These are phyloP conservation scores for Pithys albifrons DNA, from an alignment of 2,113 vertebrate species.

Conservation along the genomic window DNA sequence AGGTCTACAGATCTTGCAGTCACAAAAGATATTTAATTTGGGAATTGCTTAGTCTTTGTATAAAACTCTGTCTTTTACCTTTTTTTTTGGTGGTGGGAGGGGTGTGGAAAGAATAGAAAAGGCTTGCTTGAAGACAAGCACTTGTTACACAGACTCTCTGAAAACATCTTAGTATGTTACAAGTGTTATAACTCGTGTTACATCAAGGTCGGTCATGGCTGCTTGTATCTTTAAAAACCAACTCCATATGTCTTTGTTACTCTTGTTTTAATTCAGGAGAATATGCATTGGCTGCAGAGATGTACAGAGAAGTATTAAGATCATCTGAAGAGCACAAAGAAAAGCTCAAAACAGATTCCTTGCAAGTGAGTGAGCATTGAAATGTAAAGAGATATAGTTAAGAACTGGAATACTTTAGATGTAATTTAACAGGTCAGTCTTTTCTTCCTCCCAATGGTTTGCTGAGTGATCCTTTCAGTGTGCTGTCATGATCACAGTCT, in stretches of 20 bases:
- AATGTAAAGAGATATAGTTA: background rate
- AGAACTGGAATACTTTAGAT: conserved; percentile 22
- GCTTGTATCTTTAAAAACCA: background rate
- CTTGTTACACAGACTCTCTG: background rate
- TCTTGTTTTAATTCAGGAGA: conserved; percentile 78
- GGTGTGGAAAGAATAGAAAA: background rate
- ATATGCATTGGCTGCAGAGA: conserved; percentile 83
- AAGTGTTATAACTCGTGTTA: background rate
- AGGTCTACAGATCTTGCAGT: background rate
- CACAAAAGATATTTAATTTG: background rate
- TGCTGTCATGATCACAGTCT: background rate
- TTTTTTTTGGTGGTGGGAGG: fast-evolving
- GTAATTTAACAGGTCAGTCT: background rate
- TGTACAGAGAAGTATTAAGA: conserved; percentile 93
- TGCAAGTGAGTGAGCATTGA: conserved; percentile 84
- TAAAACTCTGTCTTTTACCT: background rate
- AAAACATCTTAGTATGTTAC: background rate
- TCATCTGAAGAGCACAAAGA: conserved; percentile 98
- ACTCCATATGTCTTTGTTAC: background rate
- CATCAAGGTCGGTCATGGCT: background rate
- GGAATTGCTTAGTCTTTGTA: background rate
- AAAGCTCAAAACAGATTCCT: conserved; percentile 94
- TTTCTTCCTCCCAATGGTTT: background rate
- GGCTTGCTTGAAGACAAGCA: background rate
- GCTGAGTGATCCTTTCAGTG: background rate